These are phyloP conservation scores for Microplitis manilae DNA, from an alignment of 2,888 invertebrate genomes.

Conservation along the genomic window DNA sequence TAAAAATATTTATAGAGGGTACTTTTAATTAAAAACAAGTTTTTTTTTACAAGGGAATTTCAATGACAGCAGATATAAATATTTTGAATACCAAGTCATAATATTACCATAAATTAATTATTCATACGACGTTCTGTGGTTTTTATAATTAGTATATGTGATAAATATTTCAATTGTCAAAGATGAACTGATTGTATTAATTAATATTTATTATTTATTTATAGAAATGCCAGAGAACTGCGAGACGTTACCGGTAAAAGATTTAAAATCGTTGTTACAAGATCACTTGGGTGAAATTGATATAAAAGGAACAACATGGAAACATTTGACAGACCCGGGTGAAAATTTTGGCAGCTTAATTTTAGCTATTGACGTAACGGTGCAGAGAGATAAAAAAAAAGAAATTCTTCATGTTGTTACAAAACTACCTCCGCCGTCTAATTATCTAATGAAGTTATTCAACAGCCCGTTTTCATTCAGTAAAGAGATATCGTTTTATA, in stretches of 20 bases:
- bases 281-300: conserved; percentile 55
- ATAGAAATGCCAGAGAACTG: conserved; percentile 54
- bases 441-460: conserved; percentile 63
- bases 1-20: background rate
- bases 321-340: conserved; percentile 66
- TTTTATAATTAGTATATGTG: too few relatives aligned
- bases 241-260: conserved; percentile 55
- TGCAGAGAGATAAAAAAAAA: conserved; percentile 49
- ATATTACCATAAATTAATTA: too few relatives aligned
- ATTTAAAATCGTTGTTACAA: conserved; percentile 57
- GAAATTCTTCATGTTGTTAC: conserved; percentile 61
- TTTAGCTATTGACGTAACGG: conserved; percentile 58
- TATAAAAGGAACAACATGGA: conserved; percentile 62
- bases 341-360: conserved; percentile 69
- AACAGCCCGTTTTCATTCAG: conserved; percentile 65
- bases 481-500: conserved; percentile 67
- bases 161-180: too few relatives aligned
- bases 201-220: conserved; percentile 18
- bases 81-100: too few relatives aligned
- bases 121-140: too few relatives aligned
- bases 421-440: conserved; percentile 66
- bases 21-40: background rate
- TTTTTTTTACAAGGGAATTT: background rate
- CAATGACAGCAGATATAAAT: too few relatives aligned
- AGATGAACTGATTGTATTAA: background rate